Base-by-base conservation (phyloP, 2,888 invertebrate genomes). In the Lampropteryx suffumata region DNA sequence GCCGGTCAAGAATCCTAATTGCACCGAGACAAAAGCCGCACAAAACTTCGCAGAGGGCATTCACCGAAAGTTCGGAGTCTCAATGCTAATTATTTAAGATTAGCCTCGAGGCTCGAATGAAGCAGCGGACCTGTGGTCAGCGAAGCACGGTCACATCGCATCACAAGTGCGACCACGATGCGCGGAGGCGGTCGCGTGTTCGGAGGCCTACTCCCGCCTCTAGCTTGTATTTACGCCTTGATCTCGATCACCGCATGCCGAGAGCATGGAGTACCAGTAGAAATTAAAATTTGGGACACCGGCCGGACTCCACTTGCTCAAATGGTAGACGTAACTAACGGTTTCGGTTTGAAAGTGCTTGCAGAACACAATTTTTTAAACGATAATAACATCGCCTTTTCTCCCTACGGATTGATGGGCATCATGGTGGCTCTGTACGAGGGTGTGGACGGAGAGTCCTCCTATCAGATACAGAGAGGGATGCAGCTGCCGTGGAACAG, bases 321-420 rank as follows among this genome's bases (percentile, higher is more conserved):
- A 51, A 95, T 96, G 94, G 94, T 95, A 48, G 96, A 96, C 72
- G 92, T 95, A 29, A 94, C 95, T 33, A 96, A 96, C 76, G 93
- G 93, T 71, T 91, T 95, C 59, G 94, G 94, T 44, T 84, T 94
- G 57, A 92, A 93, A 75, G 91, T 95, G 64, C 89, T 96, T 0
- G 90, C 94, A 66, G 92, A 93, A 76, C 94, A 94, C 68, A 94
- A 94, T 69, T 92, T 93, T 79, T 89, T 93, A 65, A 95, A 94
- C 78, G 92, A 93, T 37, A 94, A 94, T 73, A 97, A 96, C 78
- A 94, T 96, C 45, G 96, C 96, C 3, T 94, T 96, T 73, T 96
- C 96, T 0, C 96, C 96, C 7, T 95, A 96, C 59, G 96, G 96
- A 2, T 87, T 95, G 51, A 93, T 94, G 69, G 96, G 96, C 64